A percentile compares a stretch with the other conserved stretches of the same genome.
Evolutionary conservation across 2,113 vertebrate species (phyloP).

Genomic region (Neogale vison): DNA sequence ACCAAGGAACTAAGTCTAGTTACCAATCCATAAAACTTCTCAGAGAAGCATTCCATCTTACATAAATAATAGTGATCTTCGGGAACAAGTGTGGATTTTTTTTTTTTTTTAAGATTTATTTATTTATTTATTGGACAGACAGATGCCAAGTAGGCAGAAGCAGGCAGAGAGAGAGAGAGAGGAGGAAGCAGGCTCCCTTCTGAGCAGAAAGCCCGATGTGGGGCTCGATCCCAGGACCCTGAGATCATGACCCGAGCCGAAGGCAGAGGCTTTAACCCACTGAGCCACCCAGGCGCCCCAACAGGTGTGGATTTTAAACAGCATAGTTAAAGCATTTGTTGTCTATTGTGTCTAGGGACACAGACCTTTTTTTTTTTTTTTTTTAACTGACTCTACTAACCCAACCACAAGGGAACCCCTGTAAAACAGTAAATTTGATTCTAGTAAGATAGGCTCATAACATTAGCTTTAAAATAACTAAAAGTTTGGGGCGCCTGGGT

Average conservation of each 20-base stretch:
- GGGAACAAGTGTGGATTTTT: background rate
- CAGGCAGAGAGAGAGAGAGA: no score
- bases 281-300: no score
- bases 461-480: background rate
- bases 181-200: no score
- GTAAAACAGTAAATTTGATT: background rate
- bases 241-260: no score
- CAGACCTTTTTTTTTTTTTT: background rate
- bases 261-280: no score
- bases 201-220: no score
- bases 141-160: no score
- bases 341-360: background rate
- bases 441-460: background rate
- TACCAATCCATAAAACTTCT: background rate
- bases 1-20: background rate
- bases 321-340: background rate
- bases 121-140: no score
- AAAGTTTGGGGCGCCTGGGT: background rate
- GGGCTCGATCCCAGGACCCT: no score
- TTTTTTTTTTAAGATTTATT: no score
- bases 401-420: background rate
- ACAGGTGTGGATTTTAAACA: background rate
- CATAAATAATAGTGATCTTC: background rate
- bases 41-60: background rate
- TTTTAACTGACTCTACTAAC: background rate